Conservation (phyloP, 2,113 vertebrate species). For the Procapra przewalskii region DNA sequence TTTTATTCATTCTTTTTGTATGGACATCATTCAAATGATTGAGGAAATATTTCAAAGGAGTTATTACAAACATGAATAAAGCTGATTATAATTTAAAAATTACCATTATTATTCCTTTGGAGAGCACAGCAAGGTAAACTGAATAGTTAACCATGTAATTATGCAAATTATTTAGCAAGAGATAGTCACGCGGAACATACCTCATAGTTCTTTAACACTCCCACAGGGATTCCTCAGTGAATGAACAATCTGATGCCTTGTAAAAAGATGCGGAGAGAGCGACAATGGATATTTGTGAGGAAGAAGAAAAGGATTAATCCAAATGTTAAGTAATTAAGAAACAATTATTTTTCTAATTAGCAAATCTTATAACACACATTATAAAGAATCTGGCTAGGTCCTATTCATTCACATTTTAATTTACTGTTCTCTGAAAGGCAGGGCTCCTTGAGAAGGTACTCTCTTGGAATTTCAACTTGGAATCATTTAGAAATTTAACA, state of each 20-base stretch:
- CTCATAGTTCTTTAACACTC: neutral
- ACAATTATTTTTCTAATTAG: neutral
- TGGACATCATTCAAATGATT: constrained; percentile 16
- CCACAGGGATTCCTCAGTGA: neutral
- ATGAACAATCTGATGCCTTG: neutral
- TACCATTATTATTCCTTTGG: neutral
- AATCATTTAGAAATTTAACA: neutral
- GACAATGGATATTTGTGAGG: neutral
- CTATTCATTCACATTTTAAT: neutral
- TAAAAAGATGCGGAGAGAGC: neutral
- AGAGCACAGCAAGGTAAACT: neutral
- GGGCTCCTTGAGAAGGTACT: neutral
- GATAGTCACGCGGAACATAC: neutral
- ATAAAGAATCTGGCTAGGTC: neutral
- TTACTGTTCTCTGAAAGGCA: neutral
- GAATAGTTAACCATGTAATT: neutral
- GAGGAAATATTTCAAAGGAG: neutral
- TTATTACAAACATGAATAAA: constrained; percentile 15
- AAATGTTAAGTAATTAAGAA: neutral
- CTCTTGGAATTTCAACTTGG: neutral
- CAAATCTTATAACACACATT: neutral
- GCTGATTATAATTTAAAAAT: neutral
- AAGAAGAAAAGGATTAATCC: neutral
- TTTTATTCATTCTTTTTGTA: neutral
- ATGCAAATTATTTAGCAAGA: neutral